Conservation (phyloP, 1,140 invertebrate species). For the Lepidurus packardi region DNA sequence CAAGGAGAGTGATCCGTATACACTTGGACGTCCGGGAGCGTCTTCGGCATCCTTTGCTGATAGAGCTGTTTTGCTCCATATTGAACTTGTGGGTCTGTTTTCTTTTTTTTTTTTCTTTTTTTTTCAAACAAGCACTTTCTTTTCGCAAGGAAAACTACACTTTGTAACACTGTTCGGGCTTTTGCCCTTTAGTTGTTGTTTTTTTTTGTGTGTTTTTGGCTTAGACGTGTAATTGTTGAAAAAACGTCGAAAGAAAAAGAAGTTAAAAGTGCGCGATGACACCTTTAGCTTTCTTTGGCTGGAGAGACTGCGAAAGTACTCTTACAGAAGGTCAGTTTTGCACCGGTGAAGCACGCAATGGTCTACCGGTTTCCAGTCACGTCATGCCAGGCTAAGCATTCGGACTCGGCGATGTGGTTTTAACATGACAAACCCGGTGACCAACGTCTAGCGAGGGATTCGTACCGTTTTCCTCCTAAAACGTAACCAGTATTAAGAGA, state of each 20-base stretch:
- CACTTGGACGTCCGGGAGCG: background rate
- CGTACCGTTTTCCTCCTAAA: background rate
- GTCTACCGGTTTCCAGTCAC: constrained; percentile 20
- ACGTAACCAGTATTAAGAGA: background rate
- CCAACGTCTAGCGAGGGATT: background rate
- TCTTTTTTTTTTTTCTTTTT: constrained; percentile 16
- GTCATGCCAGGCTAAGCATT: constrained; percentile 8
- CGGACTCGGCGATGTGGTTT: background rate
- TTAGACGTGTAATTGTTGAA: background rate
- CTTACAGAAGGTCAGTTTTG: constrained; percentile 16
- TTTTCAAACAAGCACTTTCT: background rate
- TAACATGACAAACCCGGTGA: constrained; percentile 6
- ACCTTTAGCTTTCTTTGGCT: background rate
- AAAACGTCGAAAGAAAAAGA: background rate
- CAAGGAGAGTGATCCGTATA: background rate
- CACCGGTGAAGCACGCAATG: constrained; percentile 13
- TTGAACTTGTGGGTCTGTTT: background rate
- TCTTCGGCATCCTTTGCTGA: background rate
- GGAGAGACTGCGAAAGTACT: background rate
- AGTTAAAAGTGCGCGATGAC: background rate
- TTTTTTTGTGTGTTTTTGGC: background rate
- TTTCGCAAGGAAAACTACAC: background rate
- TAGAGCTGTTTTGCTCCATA: background rate
- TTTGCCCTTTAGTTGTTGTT: background rate
- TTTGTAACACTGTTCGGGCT: background rate